These are phyloP conservation scores for Alcedo quadribrachys DNA, from an alignment of 2,797 vertebrate species.

Conservation along the genomic window DNA sequence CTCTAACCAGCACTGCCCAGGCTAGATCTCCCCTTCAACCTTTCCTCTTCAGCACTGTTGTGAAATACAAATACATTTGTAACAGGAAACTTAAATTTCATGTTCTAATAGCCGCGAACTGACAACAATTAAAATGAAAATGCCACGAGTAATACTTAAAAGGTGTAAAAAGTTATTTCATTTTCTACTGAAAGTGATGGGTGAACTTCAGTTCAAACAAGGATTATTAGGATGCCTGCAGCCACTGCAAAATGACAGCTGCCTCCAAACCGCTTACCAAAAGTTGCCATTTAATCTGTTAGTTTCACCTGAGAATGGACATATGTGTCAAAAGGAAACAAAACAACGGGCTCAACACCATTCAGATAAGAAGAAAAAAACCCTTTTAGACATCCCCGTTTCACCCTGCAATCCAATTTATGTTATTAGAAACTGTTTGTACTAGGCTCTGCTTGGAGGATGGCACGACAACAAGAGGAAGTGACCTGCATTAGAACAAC, in stretches of 20 bases:
- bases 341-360: background rate
- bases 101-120: background rate
- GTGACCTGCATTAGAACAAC: conserved; percentile 50
- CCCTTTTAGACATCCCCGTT: background rate
- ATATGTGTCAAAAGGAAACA: background rate
- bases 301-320: background rate
- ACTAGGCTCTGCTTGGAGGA: conserved; percentile 5
- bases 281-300: background rate
- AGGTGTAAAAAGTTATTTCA: background rate
- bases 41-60: background rate
- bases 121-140: background rate
- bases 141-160: background rate
- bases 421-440: conserved; percentile 8
- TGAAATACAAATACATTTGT: background rate
- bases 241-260: background rate
- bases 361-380: background rate
- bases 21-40: background rate
- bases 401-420: background rate
- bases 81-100: background rate
- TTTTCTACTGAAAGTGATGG: background rate
- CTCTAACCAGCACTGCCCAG: background rate
- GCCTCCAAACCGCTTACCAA: conserved; percentile 6
- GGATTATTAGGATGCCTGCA: background rate
- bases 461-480: conserved; percentile 9
- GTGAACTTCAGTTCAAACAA: background rate